Evolutionary conservation across 1,140 invertebrate genomes (phyloP), one percentile per base, ranked within the genome.

Genomic region (Danaus melanippus): DNA sequence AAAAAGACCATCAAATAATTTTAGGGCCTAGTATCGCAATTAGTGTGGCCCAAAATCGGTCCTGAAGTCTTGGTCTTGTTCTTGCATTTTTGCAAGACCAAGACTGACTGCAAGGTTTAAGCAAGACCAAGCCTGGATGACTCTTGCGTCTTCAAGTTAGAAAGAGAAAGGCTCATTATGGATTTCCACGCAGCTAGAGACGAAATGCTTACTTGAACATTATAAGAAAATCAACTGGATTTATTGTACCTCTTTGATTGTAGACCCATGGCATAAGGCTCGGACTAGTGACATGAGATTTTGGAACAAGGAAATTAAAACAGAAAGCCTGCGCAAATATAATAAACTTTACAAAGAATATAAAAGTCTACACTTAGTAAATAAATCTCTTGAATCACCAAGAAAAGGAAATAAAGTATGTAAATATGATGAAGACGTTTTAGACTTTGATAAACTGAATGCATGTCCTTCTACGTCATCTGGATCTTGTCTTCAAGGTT

Each of bases 151-250:
- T n/a, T n/a, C n/a, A n/a, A n/a, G n/a, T n/a, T n/a, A n/a, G n/a
- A n/a, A n/a, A n/a, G n/a, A n/a, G 65, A 73, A 66, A 62, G 54
- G 57, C 60, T 75, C 45, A 71, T 77, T 67, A 51, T 69, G 32
- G 72, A 44, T 56, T 74, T 77, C 52, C 67, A 76, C 67, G 71
- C 69, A 54, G 67, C 67, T 48, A 43, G 70, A 58, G 71, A 79
- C 53, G 79, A 81, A 73, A 74, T 77, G 53, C 56, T 62, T 54
- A 58, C n/a, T n/a, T n/a, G n/a, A 62, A 48, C 67, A 79, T 70
- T 79, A 77, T 50, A 64, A 66, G 49, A 77, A 74, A 58, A 74
- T 57, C 49, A 79, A 81, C 64, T 80, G 69, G 69, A 73, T 76
- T 58, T 83, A 77, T 62, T 79, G 71, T 63, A 66, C 62, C 54